phyloP scores from a whole-genome alignment of 1,140 invertebrate species.

The Drosophila varians region DNA sequence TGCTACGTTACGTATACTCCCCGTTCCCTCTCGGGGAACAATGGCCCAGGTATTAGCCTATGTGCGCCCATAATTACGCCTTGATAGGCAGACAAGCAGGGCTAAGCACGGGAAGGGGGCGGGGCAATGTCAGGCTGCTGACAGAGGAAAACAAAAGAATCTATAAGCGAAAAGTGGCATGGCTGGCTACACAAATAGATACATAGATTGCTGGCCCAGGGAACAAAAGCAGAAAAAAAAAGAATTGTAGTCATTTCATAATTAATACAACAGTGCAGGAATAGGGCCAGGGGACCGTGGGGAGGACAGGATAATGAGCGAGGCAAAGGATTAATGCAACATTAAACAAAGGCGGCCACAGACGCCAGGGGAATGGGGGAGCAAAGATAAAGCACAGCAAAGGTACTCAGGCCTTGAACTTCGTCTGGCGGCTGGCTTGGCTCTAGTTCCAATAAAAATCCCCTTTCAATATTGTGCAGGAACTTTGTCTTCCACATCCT shows the following conservation, averaged over 20 bases:
- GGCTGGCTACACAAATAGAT: constrained; percentile 32
- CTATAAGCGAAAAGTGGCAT: constrained; percentile 50
- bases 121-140: constrained; percentile 62
- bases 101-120: constrained; percentile 20
- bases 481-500: constrained; percentile 7
- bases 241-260: constrained; percentile 70
- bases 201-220: constrained; percentile 32
- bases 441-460: constrained; percentile 13
- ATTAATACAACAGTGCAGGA: constrained; percentile 60
- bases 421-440: neutral
- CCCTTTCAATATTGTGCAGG: constrained; percentile 12
- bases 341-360: constrained; percentile 61
- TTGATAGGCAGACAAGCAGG: constrained; percentile 79
- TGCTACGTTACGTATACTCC: constrained; percentile 24
- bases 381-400: constrained; percentile 7
- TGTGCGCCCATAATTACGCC: constrained; percentile 71
- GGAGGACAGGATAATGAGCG: constrained; percentile 61
- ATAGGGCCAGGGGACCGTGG: constrained; percentile 7
- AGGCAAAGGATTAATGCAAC: constrained; percentile 66
- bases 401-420: constrained; percentile 51
- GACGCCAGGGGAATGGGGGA: constrained; percentile 1
- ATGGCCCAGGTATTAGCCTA: constrained; percentile 58
- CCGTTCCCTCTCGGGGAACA: constrained; percentile 30
- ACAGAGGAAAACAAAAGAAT: constrained; percentile 68
- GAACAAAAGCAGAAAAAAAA: constrained; percentile 29